Evolutionary conservation across 2,113 vertebrate species (phyloP), one percentile per base, ranked within the genome.

Genomic region (Psilopogon haemacephalus): DNA sequence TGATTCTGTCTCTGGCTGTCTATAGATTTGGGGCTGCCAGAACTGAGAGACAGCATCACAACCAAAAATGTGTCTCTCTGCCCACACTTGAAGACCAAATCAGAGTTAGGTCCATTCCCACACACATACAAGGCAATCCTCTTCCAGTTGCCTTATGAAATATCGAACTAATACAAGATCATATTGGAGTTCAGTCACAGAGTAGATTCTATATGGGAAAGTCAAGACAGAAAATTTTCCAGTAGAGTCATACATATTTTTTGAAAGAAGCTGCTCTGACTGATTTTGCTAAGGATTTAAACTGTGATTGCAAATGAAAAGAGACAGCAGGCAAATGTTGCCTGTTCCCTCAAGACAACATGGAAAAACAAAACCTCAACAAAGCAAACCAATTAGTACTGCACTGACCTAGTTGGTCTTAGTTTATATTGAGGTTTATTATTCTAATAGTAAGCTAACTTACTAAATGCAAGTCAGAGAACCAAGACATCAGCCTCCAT

Each of bases 351-450:
- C 33, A 85, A 82, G 86, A 92, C 46, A 83, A 46, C 12, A 35
- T 30, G 37, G 88, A 48, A 0, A 48, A 50, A 44, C 16, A 44
- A 16, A 44, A 44, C 40, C 42, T 15, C 42, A 44, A 23, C 48
- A 48, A 54, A 54, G 15, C 24, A 54, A 54, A 30, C 48, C 48
- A 90, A 42, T 73, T 75, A 86, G 67, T 75, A 83, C 46, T 52
- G 50, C 62, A 77, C 32, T 93, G 84, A 83, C 81, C 81, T 93
- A 71, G 37, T 68, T 82, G 59, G 42, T 83, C 55, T 70, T 89
- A 85, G 52, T 83, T 87, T 93, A 79, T 44, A 67, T 38, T 44
- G 46, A 82, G 33, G 40, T 55, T 92, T 95, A 70, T 90, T 89
- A 64, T 68, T 91, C 55, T 80, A 63, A 67, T 46, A 67, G 37